Conservation (phyloP, 1,140 invertebrate species). For the Macrocentrus cingulum region DNA sequence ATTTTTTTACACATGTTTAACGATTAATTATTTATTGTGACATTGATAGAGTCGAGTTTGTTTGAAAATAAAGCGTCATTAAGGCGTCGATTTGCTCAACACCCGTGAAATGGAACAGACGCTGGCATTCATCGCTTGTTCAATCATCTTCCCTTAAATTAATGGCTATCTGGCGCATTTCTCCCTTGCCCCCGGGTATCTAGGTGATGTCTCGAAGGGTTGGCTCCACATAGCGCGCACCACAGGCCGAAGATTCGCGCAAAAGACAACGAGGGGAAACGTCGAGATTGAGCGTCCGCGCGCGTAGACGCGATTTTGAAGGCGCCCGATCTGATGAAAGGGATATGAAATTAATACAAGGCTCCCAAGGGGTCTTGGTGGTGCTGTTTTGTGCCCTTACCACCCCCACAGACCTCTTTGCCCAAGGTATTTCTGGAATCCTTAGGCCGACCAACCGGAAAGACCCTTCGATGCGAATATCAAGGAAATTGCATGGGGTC, state of each 20-base stretch:
- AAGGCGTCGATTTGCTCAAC: neutral
- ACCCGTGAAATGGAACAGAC: neutral
- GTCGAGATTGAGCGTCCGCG: neutral
- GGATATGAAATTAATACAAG: conserved; percentile 55
- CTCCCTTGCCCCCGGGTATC: conserved; percentile 40
- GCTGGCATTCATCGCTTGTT: conserved; percentile 28
- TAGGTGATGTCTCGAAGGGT: conserved; percentile 43
- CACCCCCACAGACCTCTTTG: conserved; percentile 37
- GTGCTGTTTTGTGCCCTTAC: conserved; percentile 30
- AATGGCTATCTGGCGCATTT: conserved; percentile 37
- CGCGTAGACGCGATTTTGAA: conserved; percentile 31
- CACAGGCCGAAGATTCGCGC: neutral
- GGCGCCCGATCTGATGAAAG: conserved; percentile 45
- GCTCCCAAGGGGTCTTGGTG: too few relatives aligned
- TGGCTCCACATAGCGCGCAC: neutral
- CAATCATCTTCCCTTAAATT: conserved; percentile 44
- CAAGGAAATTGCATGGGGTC: conserved; percentile 54
- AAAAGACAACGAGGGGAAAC: neutral
- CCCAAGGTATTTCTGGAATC: conserved; percentile 52
- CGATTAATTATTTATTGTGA: too few relatives aligned
- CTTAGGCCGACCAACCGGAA: conserved; percentile 53
- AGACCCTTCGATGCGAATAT: conserved; percentile 53
- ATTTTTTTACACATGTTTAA: too few relatives aligned
- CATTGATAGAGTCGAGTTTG: too few relatives aligned
- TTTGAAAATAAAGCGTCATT: too few relatives aligned